A percentile compares a stretch with the other conserved stretches of the same genome.
These are phyloP conservation scores for Anguilla pacifica DNA, from an alignment of 2,797 vertebrate genomes.

Conservation along the genomic window DNA sequence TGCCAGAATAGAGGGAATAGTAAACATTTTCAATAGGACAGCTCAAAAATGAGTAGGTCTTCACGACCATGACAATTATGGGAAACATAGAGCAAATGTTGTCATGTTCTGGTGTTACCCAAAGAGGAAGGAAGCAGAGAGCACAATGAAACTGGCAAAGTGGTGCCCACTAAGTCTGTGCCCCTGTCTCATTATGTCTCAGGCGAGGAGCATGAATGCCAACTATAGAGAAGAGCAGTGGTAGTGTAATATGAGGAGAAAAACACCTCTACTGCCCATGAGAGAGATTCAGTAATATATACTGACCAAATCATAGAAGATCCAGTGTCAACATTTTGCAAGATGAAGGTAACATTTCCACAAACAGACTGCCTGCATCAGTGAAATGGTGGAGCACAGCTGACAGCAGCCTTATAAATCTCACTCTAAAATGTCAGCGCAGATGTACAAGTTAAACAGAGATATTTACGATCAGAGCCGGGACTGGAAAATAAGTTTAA, in stretches of 20 bases:
- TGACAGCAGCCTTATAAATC: background rate
- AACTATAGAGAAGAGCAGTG: background rate
- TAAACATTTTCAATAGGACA: background rate
- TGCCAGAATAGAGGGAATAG: background rate
- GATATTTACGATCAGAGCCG: background rate
- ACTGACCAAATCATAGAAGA: background rate
- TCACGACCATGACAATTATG: conserved; percentile 5
- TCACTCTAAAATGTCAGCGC: background rate
- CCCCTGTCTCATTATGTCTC: background rate
- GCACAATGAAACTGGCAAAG: background rate
- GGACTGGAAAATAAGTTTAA: background rate
- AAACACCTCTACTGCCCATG: background rate
- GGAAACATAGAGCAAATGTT: background rate
- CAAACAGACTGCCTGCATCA: background rate
- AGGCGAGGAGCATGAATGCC: background rate
- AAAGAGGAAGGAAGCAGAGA: conserved; percentile 18
- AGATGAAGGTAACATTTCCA: background rate
- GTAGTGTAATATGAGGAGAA: background rate
- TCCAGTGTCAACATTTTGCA: background rate
- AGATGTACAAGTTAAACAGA: background rate
- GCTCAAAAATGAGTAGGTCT: background rate
- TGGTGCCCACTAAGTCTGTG: background rate
- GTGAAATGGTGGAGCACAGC: background rate
- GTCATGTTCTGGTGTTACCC: background rate
- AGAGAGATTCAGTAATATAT: background rate